These are phyloP conservation scores for Hypomecis atomaria DNA, from an alignment of 2,888 invertebrate species.

Conservation along the genomic window DNA sequence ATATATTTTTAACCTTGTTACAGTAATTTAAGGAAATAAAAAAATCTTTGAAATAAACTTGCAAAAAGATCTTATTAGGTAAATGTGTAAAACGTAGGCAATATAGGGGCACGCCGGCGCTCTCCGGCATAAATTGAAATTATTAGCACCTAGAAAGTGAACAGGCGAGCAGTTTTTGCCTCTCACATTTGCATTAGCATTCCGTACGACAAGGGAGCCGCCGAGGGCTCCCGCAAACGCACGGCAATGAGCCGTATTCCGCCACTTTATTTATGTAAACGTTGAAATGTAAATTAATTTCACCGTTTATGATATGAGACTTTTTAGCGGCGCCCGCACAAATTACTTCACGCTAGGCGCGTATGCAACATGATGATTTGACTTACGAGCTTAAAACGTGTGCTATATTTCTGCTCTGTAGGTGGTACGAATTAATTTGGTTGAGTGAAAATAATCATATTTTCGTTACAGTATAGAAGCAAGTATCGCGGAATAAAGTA, in stretches of 20 bases:
- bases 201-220: conserved; percentile 53
- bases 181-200: conserved; percentile 68
- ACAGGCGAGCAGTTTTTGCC: conserved; percentile 64
- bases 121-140: conserved; percentile 57
- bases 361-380: conserved; percentile 42
- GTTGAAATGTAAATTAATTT: conserved; percentile 77
- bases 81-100: conserved; percentile 23
- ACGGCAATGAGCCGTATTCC: conserved; percentile 56
- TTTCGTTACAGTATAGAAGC: background rate
- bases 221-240: conserved; percentile 51
- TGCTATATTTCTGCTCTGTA: conserved; percentile 19
- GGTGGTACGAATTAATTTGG: conserved; percentile 17
- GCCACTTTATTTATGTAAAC: conserved; percentile 71
- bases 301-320: conserved; percentile 67
- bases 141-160: conserved; percentile 65
- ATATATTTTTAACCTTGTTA: background rate
- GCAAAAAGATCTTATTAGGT: conserved; percentile 1
- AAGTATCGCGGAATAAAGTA: background rate
- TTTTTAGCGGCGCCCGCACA: conserved; percentile 60
- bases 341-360: conserved; percentile 53
- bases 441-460: conserved; percentile 17
- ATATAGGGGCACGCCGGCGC: conserved; percentile 24
- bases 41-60: conserved; percentile 4
- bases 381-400: conserved; percentile 27
- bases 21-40: background rate